These are phyloP conservation scores for Micrasema longulum DNA, from an alignment of 1,140 invertebrate species.

Conservation along the genomic window DNA sequence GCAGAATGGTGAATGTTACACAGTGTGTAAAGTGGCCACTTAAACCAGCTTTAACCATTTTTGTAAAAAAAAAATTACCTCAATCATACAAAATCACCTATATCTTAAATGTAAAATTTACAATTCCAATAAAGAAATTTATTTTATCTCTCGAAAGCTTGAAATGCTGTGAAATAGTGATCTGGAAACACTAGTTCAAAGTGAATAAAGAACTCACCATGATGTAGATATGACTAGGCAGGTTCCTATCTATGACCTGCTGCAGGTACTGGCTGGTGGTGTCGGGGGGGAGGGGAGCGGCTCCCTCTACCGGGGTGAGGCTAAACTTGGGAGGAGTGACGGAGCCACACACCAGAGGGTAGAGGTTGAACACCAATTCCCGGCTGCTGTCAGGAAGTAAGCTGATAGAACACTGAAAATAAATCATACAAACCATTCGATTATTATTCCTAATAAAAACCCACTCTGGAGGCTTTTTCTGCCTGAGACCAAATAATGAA, in stretches of 20 bases:
- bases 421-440: constrained; percentile 13
- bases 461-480: too few relatives aligned
- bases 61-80: too few relatives aligned
- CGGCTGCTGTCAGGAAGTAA: constrained; percentile 74
- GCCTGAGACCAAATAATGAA: neutral
- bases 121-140: too few relatives aligned
- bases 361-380: constrained; percentile 77
- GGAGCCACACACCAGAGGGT: constrained; percentile 78
- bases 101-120: too few relatives aligned
- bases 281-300: constrained; percentile 61
- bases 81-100: too few relatives aligned
- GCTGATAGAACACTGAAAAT: constrained; percentile 72
- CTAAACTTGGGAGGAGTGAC: constrained; percentile 76
- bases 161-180: neutral
- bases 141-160: too few relatives aligned
- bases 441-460: neutral
- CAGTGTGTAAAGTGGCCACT: too few relatives aligned
- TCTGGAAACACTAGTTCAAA: neutral
- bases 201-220: constrained; percentile 37
- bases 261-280: constrained; percentile 66
- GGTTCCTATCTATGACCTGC: constrained; percentile 47
- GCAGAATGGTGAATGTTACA: too few relatives aligned
- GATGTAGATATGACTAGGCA: constrained; percentile 50
- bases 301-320: constrained; percentile 68
- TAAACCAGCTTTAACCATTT: too few relatives aligned